Evolutionary conservation across 1,140 invertebrate species (phyloP), one percentile per base, ranked within the genome.

Genomic region (Hormaphis cornu): DNA sequence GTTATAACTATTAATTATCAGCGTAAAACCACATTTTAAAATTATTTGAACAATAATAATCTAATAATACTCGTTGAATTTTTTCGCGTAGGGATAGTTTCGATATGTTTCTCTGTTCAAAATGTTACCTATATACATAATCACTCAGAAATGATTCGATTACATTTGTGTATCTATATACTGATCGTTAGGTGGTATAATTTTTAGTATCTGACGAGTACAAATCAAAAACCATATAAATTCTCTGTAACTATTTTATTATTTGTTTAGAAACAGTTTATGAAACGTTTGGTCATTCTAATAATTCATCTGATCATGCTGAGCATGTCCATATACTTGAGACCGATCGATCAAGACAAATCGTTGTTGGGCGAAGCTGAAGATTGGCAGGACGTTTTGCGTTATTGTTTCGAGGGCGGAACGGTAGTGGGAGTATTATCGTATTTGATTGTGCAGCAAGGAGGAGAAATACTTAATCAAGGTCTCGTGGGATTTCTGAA

Each of bases 381-480:
- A 73, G 83, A 85, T 75, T 82, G 66, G 78, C 72, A 59, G 77
- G 82, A 75, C 77, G 78, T 74, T 35, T 80, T 80, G 26, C 81
- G 92, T 8, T 85, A 91, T 74, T 82, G 84, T 46, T 87, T 89
- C 72, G 96, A 98, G 82, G 81, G 91, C 53, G 84, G 88, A 2
- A 94, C 92, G 1, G 84, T 95, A 53, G 74, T 88, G 2, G 90
- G 90, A 30, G 94, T 95, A 37, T 75, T 95, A 0, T 87, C 86
- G 74, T 96, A 93, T 76, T 87, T 95, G n/a, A 80, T 97, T 70
- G 80, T 95, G 46, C 91, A 97, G 76, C 91, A 96, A 78, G 88
- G 93, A 0, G 89, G 91, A 73, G 95, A 98, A 80, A 87, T 98
- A 69, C 86, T 90, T 76, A 94, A 96, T 78, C 93, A 97, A 79